Evolutionary conservation across 2,113 vertebrate genomes (phyloP).

Genomic region (Canis aureus): DNA sequence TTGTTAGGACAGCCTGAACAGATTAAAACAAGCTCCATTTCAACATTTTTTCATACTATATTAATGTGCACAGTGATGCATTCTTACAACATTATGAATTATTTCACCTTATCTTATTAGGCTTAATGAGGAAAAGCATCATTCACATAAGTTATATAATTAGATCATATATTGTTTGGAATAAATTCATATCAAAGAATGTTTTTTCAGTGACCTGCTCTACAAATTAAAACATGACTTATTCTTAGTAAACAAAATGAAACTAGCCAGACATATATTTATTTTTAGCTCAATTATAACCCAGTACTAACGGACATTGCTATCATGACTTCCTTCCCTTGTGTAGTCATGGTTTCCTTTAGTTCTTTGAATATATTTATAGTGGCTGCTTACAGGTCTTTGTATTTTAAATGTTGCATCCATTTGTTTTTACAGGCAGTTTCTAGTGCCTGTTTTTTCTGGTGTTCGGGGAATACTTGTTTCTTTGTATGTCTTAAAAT

Average conservation of each 20-base stretch:
- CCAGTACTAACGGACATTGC: background rate
- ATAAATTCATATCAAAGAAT: background rate
- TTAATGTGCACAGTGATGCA: background rate
- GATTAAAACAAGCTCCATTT: background rate
- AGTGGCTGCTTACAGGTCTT: background rate
- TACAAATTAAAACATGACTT: background rate
- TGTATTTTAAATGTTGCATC: background rate
- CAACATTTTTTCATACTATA: background rate
- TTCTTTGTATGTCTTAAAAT: background rate
- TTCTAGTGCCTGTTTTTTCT: background rate
- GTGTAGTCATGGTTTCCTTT: background rate
- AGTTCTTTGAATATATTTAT: background rate
- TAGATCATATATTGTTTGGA: background rate
- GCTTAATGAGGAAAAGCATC: background rate
- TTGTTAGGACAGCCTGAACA: background rate
- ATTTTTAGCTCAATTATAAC: background rate
- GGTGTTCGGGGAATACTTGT: background rate
- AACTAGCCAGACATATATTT: background rate
- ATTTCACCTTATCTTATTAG: background rate
- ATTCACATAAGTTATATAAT: background rate
- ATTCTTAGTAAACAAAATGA: conserved; percentile 3
- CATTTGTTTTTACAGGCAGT: background rate
- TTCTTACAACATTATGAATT: background rate
- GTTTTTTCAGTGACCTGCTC: background rate
- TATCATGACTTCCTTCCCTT: background rate